Conservation (phyloP, 2,888 invertebrate species). For the Corythucha ciliata region DNA sequence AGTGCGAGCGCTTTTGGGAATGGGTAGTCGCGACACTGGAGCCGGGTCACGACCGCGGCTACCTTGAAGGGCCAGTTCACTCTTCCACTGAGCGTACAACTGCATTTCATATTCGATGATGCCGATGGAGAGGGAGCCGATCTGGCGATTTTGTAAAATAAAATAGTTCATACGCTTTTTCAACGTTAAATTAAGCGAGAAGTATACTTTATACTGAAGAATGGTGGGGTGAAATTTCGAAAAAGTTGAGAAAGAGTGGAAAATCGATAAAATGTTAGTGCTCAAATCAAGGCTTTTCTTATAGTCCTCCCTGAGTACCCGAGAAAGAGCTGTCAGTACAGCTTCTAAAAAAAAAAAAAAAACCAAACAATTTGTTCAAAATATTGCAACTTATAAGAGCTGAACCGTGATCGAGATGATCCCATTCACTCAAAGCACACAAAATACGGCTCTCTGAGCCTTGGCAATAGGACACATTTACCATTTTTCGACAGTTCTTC, state of each 20-base stretch:
- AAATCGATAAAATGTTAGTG: conserved; percentile 92
- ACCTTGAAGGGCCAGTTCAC: conserved; percentile 53
- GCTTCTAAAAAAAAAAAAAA: conserved; percentile 57
- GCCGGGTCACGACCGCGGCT: conserved; percentile 25
- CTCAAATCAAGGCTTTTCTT: conserved; percentile 90
- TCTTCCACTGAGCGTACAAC: conserved; percentile 87
- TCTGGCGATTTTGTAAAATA: conserved; percentile 45
- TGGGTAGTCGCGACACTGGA: conserved; percentile 32
- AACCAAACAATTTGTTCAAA: too few relatives aligned
- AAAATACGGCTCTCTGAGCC: background rate
- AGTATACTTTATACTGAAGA: conserved; percentile 78
- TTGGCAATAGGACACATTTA: conserved; percentile 41
- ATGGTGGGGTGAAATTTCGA: conserved; percentile 90
- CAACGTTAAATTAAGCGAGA: conserved; percentile 15
- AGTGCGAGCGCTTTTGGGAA: conserved; percentile 32
- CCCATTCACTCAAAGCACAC: too few relatives aligned
- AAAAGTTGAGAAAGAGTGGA: conserved; percentile 95
- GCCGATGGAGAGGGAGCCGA: conserved; percentile 93
- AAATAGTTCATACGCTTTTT: conserved; percentile 1
- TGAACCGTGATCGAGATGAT: too few relatives aligned
- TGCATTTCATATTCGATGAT: conserved; percentile 90
- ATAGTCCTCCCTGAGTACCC: conserved; percentile 96
- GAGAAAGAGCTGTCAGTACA: conserved; percentile 84
- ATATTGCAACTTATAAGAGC: too few relatives aligned
- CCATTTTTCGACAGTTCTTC: conserved; percentile 89